Conservation (phyloP, 2,113 vertebrate species). For the Stercorarius parasiticus region DNA sequence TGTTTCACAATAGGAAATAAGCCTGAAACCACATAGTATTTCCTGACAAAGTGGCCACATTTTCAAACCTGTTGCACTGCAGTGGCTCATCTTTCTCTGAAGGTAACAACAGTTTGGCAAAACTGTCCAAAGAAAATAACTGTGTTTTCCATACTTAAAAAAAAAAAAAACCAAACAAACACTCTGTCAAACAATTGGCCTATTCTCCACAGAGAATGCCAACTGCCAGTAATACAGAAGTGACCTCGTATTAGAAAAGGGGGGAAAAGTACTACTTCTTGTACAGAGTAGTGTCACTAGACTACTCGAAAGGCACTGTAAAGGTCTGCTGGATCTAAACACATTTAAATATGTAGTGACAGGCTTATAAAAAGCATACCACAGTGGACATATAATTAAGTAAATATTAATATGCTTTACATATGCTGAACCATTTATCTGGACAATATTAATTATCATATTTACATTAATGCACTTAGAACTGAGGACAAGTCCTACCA, state of each 20-base stretch:
- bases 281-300: background rate
- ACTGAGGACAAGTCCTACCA: slow-evolving; percentile 23
- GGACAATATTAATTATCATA: background rate
- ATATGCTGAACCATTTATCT: background rate
- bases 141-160: background rate
- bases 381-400: background rate
- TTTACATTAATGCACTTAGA: background rate
- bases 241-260: background rate
- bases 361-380: background rate
- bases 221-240: background rate
- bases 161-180: background rate
- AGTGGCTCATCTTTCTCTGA: background rate
- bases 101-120: background rate
- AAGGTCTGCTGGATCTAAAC: background rate
- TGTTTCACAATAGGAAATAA: background rate
- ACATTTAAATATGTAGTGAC: background rate
- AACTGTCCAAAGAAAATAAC: background rate
- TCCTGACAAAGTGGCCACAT: background rate
- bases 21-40: background rate
- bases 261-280: background rate
- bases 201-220: background rate
- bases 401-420: slow-evolving; percentile 18
- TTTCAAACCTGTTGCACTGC: background rate
- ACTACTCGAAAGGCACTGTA: background rate
- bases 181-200: background rate